These are phyloP conservation scores for Holotrichia oblita DNA, from an alignment of 1,140 invertebrate species.

Conservation along the genomic window DNA sequence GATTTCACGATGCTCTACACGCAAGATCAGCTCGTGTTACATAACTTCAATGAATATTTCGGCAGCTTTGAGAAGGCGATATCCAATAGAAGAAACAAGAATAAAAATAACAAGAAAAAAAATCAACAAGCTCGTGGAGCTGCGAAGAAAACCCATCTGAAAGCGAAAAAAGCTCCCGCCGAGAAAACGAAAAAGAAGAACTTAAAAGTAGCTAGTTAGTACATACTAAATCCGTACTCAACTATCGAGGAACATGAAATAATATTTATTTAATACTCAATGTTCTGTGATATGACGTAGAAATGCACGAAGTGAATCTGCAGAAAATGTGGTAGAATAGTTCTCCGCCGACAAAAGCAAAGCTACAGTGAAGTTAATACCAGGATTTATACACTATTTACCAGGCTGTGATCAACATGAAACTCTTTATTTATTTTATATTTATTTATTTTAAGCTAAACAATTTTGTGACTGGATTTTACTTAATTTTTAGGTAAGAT, in stretches of 20 bases:
- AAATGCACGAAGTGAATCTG: not conserved
- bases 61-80: not conserved
- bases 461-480: slow-evolving; percentile 4
- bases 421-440: slow-evolving; percentile 5
- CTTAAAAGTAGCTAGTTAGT: not conserved
- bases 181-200: not conserved
- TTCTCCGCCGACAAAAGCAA: not conserved
- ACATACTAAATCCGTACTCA: not conserved
- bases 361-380: not conserved
- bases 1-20: not conserved
- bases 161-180: not conserved
- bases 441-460: slow-evolving; percentile 24
- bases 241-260: no score
- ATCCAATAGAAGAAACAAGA: not conserved
- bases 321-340: not conserved
- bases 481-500: not conserved
- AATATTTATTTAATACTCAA: not conserved
- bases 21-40: not conserved
- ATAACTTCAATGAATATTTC: not conserved
- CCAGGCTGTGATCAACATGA: slow-evolving; percentile 15
- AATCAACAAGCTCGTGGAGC: not conserved
- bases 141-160: not conserved
- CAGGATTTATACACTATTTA: not conserved
- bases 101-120: not conserved
- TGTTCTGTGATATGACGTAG: not conserved